These are phyloP conservation scores for Clarias laeviceps DNA, from an alignment of 2,797 vertebrate species.

Conservation along the genomic window DNA sequence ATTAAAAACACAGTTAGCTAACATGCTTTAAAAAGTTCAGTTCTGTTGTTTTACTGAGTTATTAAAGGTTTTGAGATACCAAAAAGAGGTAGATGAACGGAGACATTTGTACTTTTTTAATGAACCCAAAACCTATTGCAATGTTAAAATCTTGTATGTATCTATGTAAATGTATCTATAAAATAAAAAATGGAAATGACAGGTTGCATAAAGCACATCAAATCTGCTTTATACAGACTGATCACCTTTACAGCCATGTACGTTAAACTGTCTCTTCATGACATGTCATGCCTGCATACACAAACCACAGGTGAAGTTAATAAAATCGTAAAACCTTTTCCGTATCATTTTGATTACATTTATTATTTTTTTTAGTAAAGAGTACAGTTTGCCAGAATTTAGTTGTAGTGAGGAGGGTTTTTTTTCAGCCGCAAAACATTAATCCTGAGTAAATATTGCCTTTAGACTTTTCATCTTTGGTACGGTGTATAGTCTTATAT, in stretches of 20 bases:
- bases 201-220: too few species aligned
- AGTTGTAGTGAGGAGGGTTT: neutral
- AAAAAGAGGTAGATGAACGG: neutral
- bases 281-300: neutral
- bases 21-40: neutral
- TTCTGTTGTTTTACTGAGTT: neutral
- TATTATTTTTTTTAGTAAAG: neutral
- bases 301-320: neutral
- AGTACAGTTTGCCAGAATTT: neutral
- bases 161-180: too few species aligned
- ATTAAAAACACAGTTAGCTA: neutral
- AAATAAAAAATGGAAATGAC: neutral
- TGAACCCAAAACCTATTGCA: neutral
- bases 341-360: neutral
- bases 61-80: neutral
- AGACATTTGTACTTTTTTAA: neutral
- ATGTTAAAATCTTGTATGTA: too few species aligned
- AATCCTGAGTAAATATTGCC: neutral
- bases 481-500: conserved; percentile 8
- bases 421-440: too few species aligned
- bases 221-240: neutral
- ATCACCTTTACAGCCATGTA: neutral
- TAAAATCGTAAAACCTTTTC: neutral
- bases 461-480: neutral
- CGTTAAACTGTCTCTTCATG: neutral